phyloP scores from a whole-genome alignment of 1,140 invertebrate genomes.

The Copidosoma floridanum region DNA sequence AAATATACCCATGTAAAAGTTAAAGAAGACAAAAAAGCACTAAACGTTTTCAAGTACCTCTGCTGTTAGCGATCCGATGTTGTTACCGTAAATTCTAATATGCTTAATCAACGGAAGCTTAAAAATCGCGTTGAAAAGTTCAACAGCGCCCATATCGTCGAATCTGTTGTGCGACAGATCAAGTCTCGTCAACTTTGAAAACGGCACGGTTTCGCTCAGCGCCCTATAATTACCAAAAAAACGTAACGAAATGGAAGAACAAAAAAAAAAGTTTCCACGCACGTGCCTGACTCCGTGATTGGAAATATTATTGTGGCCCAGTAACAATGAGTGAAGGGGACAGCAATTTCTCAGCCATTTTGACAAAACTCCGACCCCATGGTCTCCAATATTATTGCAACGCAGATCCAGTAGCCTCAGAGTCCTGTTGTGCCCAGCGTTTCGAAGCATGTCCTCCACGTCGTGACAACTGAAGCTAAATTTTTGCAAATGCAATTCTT shows the following conservation, averaged over 20 bases:
- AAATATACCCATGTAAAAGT: too few relatives aligned
- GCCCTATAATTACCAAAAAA: slow-evolving; percentile 38
- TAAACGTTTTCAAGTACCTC: too few relatives aligned
- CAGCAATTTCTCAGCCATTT: slow-evolving; percentile 57
- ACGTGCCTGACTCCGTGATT: slow-evolving; percentile 56
- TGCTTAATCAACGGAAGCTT: slow-evolving; percentile 55
- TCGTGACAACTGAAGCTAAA: slow-evolving; percentile 60
- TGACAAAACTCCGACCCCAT: slow-evolving; percentile 55
- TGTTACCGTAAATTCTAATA: slow-evolving; percentile 61
- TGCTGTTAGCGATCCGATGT: slow-evolving; percentile 47
- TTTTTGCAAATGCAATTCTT: slow-evolving; percentile 61
- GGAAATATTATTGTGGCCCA: slow-evolving; percentile 55
- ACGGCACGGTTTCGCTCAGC: slow-evolving; percentile 56
- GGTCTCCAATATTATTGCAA: slow-evolving; percentile 60
- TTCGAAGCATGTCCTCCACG: slow-evolving; percentile 56
- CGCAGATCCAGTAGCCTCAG: slow-evolving; percentile 59
- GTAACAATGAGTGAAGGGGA: slow-evolving; percentile 51
- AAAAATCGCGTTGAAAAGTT: slow-evolving; percentile 59
- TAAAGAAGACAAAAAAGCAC: too few relatives aligned
- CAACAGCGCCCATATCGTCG: slow-evolving; percentile 51
- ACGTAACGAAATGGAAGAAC: slow-evolving; percentile 1
- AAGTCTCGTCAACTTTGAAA: slow-evolving; percentile 56
- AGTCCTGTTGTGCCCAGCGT: slow-evolving; percentile 54
- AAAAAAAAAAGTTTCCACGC: too few relatives aligned
- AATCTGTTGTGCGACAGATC: slow-evolving; percentile 60